Percentiles rank a stretch among this genome's conserved stretches.
Conservation (phyloP, 2,888 invertebrate species). For the Tethea ocularis region DNA sequence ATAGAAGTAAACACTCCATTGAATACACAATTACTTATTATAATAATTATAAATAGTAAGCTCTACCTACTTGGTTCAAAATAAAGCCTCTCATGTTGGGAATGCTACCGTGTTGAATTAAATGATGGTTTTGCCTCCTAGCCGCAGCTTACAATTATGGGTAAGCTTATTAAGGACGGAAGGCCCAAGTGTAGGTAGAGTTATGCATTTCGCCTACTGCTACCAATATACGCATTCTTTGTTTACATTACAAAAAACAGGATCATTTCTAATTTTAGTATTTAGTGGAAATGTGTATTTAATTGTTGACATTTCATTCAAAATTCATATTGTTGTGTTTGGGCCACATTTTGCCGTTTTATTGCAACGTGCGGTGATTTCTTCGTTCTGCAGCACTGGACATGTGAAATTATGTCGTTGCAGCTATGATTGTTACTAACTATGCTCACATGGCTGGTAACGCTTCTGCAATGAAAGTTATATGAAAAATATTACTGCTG, state of each 20-base stretch:
- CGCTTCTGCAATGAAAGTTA: constrained; percentile 24
- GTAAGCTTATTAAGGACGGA: too few relatives aligned
- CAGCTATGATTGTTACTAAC: constrained; percentile 26
- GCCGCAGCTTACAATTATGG: too few relatives aligned
- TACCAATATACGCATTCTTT: neutral
- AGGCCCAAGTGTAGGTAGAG: too few relatives aligned
- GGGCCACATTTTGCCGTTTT: constrained; percentile 20
- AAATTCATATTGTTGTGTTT: neutral
- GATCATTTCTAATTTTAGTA: too few relatives aligned
- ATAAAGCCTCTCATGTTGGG: neutral
- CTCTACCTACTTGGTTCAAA: neutral
- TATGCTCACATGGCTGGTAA: constrained; percentile 16
- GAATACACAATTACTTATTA: constrained; percentile 1
- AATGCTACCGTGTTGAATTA: neutral
- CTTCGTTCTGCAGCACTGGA: constrained; percentile 73
- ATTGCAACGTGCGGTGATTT: constrained; percentile 52
- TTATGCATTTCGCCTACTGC: neutral
- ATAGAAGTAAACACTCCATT: neutral
- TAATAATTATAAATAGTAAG: neutral
- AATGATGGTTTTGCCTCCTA: too few relatives aligned
- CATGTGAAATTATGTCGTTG: constrained; percentile 69
- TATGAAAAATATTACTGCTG: neutral
- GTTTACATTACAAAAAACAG: neutral
- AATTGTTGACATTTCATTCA: neutral
- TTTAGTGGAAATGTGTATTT: too few relatives aligned